Percentiles rank a stretch among this genome's conserved stretches.
These are phyloP conservation scores for Zaprionus ghesquierei DNA, from an alignment of 1,140 invertebrate genomes.

Conservation along the genomic window DNA sequence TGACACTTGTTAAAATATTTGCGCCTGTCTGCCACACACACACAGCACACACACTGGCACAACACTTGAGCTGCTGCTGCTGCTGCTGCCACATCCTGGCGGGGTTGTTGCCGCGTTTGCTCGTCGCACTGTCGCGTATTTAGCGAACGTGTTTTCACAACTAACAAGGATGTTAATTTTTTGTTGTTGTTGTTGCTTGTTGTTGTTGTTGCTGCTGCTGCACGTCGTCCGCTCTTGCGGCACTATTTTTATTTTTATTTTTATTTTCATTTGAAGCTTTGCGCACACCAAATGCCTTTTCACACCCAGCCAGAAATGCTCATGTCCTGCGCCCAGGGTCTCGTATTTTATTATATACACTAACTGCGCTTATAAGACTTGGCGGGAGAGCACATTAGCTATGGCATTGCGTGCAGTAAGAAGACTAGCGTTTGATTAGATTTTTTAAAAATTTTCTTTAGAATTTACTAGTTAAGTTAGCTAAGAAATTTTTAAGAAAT, in stretches of 20 bases:
- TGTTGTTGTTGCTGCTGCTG: slow-evolving; percentile 15
- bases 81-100: slow-evolving; percentile 29
- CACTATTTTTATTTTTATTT: slow-evolving; percentile 52
- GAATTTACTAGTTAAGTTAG: no score
- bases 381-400: background rate
- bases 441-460: no score
- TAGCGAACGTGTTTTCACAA: slow-evolving; percentile 81
- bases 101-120: slow-evolving; percentile 33
- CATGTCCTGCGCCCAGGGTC: slow-evolving; percentile 37
- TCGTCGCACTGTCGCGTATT: slow-evolving; percentile 61
- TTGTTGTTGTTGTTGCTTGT: slow-evolving; percentile 47
- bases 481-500: no score
- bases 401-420: background rate
- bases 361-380: background rate
- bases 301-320: slow-evolving; percentile 64
- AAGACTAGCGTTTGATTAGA: no score
- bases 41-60: slow-evolving; percentile 15
- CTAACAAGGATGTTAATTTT: slow-evolving; percentile 81
- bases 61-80: slow-evolving; percentile 38
- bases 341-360: slow-evolving; percentile 42
- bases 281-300: slow-evolving; percentile 76
- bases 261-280: slow-evolving; percentile 74
- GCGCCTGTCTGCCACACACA: slow-evolving; percentile 66
- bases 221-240: slow-evolving; percentile 36
- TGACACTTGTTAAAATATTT: slow-evolving; percentile 82